A percentile compares a stretch with the other conserved stretches of the same genome.
These are phyloP conservation scores for Drosophila micromelanica DNA, from an alignment of 1,140 invertebrate genomes.

Conservation along the genomic window DNA sequence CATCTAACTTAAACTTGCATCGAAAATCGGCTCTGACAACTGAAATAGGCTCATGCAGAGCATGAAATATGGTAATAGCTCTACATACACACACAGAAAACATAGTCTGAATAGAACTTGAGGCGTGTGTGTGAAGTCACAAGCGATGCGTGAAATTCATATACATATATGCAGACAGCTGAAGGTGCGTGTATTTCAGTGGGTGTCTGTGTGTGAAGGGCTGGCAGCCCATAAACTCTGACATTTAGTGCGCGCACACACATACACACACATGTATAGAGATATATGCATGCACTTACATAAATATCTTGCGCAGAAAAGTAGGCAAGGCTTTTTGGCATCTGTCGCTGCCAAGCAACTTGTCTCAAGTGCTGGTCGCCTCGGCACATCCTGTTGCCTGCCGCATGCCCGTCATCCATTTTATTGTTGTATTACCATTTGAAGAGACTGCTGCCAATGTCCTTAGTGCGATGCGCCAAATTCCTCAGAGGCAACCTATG, in stretches of 20 bases:
- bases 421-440: conserved; percentile 32
- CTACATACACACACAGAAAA: background rate
- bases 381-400: conserved; percentile 7
- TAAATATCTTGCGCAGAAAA: conserved; percentile 40
- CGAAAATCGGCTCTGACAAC: conserved; percentile 60
- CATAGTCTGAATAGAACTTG: background rate
- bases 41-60: conserved; percentile 68
- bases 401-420: conserved; percentile 8
- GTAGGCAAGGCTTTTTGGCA: conserved; percentile 47
- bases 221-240: conserved; percentile 63
- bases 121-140: conserved; percentile 16
- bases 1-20: conserved; percentile 56
- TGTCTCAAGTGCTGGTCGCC: conserved; percentile 14
- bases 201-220: conserved; percentile 16
- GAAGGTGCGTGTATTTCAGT: conserved; percentile 30
- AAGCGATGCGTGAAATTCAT: conserved; percentile 56
- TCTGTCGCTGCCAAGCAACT: conserved; percentile 13
- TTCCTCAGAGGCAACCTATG: conserved; percentile 56
- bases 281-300: conserved; percentile 26
- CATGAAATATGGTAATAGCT: conserved; percentile 79
- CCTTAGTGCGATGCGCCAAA: conserved; percentile 49
- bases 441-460: conserved; percentile 27
- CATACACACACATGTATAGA: conserved; percentile 3
- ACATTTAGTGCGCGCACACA: conserved; percentile 54
- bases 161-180: conserved; percentile 38